Evolutionary conservation across 2,888 invertebrate genomes (phyloP).

Genomic region (Diachrysia chrysitis): DNA sequence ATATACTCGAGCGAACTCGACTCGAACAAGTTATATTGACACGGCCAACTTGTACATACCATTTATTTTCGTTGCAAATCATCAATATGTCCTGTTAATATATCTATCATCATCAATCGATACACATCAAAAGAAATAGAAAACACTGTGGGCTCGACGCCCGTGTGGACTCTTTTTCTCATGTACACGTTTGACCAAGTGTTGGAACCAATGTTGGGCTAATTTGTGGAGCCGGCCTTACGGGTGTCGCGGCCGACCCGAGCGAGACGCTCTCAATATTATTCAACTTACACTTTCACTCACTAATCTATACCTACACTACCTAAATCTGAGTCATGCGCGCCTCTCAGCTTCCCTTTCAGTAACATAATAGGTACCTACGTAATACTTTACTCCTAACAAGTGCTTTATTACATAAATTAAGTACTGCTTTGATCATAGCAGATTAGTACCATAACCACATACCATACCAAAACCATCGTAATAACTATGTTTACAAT

Average conservation of each 20-base stretch:
- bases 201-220: background rate
- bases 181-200: too few relatives aligned
- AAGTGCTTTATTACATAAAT: background rate
- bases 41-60: too few relatives aligned
- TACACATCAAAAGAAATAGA: too few relatives aligned
- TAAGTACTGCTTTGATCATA: background rate
- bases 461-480: too few relatives aligned
- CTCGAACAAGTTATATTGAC: too few relatives aligned
- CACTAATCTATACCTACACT: conserved; percentile 29
- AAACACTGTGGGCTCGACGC: too few relatives aligned
- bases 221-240: background rate
- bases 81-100: too few relatives aligned
- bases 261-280: conserved; percentile 64
- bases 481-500: too few relatives aligned
- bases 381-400: background rate
- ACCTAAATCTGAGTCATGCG: conserved; percentile 8
- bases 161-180: too few relatives aligned
- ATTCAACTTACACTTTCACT: conserved; percentile 71
- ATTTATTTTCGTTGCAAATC: too few relatives aligned
- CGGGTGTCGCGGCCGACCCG: conserved; percentile 28
- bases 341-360: background rate
- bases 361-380: conserved; percentile 2
- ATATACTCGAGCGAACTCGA: too few relatives aligned
- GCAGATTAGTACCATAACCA: background rate
- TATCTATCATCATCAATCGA: too few relatives aligned